A percentile compares a stretch with the other conserved stretches of the same genome.
phyloP scores from a whole-genome alignment of 2,888 invertebrate species.

The Malachius bipustulatus region DNA sequence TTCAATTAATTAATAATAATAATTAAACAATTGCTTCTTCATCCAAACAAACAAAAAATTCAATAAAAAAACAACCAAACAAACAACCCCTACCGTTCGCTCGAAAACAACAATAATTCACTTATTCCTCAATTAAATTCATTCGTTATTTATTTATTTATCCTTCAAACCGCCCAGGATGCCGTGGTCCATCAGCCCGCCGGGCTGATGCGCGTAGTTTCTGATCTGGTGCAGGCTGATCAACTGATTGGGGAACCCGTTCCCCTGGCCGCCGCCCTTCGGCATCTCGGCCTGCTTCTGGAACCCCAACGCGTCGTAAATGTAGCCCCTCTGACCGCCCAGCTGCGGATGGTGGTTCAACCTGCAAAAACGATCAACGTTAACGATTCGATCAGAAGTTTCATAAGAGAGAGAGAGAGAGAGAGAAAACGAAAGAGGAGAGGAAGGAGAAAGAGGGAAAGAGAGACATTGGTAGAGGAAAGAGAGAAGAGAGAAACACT shows the following conservation, averaged over 20 bases:
- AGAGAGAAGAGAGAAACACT: too few relatives aligned
- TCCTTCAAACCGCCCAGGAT: constrained; percentile 35
- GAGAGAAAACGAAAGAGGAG: too few relatives aligned
- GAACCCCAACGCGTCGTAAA: constrained; percentile 88
- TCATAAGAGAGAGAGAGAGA: too few relatives aligned
- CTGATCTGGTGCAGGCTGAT: constrained; percentile 93
- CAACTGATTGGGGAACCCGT: constrained; percentile 79
- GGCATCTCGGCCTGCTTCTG: constrained; percentile 52
- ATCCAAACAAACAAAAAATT: background rate
- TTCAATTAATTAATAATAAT: too few relatives aligned
- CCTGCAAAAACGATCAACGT: too few relatives aligned
- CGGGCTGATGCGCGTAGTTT: constrained; percentile 89
- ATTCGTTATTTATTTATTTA: too few relatives aligned
- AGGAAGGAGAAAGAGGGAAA: too few relatives aligned
- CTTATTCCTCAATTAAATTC: constrained; percentile 11
- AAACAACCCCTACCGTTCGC: constrained; percentile 7
- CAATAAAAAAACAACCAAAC: background rate
- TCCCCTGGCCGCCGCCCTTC: constrained; percentile 44
- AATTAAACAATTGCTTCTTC: background rate
- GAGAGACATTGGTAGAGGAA: too few relatives aligned
- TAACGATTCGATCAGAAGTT: too few relatives aligned
- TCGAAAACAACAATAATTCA: background rate
- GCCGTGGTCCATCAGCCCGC: constrained; percentile 50
- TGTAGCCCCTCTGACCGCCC: constrained; percentile 63
- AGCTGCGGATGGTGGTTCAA: constrained; percentile 61